A percentile compares a stretch with the other conserved stretches of the same genome.
These are phyloP conservation scores for Peromyscus nudipes DNA, from an alignment of 2,797 vertebrate species.

Conservation along the genomic window DNA sequence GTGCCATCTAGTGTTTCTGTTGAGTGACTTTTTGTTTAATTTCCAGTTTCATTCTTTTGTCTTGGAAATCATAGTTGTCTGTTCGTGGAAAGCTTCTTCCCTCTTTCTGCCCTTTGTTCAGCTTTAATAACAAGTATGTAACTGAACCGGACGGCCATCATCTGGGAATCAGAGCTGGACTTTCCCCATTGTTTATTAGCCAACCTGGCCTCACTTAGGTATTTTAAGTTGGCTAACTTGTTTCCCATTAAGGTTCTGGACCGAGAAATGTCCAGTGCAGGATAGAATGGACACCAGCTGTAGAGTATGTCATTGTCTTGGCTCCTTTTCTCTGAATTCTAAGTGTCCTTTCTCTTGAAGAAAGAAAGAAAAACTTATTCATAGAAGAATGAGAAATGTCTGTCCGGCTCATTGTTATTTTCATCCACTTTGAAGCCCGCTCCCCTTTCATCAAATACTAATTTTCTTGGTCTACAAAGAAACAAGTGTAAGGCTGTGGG, in stretches of 20 bases:
- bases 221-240: background rate
- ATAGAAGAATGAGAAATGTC: slow-evolving; percentile 46
- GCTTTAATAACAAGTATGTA: background rate
- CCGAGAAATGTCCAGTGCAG: background rate
- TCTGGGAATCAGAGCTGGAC: background rate
- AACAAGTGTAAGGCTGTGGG: background rate
- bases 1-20: slow-evolving; percentile 42
- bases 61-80: background rate
- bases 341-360: slow-evolving; percentile 50
- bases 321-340: slow-evolving; percentile 29
- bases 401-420: slow-evolving; percentile 50
- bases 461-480: slow-evolving; percentile 18
- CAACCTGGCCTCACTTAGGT: background rate
- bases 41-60: slow-evolving; percentile 50
- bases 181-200: background rate
- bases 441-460: background rate
- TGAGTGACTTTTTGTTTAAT: slow-evolving; percentile 30
- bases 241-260: slow-evolving; percentile 55
- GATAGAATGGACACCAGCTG: background rate
- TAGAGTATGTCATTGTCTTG: background rate
- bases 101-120: background rate
- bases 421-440: background rate
- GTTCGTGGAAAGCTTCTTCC: background rate
- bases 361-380: slow-evolving; percentile 33
- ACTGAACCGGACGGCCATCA: background rate